Conservation (phyloP, 2,888 invertebrate species). For the Latrodectus hesperus region DNA sequence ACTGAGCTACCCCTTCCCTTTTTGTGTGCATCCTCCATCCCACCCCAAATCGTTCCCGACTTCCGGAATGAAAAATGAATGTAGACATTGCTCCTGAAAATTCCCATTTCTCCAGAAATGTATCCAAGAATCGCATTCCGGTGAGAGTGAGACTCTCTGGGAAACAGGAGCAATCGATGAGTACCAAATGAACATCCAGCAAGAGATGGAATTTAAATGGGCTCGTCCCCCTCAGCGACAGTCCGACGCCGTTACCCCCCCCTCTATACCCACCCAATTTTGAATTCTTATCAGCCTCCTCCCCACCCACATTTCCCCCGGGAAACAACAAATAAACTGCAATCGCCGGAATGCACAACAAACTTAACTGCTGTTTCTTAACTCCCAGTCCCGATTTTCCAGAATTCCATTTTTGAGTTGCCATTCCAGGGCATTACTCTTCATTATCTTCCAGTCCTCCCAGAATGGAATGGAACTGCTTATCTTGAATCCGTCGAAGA, state of each 20-base stretch:
- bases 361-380: constrained; percentile 15
- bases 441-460: constrained; percentile 7
- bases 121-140: constrained; percentile 41
- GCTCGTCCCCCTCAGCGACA: constrained; percentile 36
- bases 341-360: constrained; percentile 44
- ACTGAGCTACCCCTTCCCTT: not conserved
- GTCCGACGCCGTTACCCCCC: constrained; percentile 28
- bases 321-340: constrained; percentile 34
- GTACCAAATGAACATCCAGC: constrained; percentile 52
- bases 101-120: constrained; percentile 42
- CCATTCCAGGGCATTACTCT: constrained; percentile 13
- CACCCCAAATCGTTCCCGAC: not conserved
- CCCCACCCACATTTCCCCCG: constrained; percentile 1
- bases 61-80: constrained; percentile 41
- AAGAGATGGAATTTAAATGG: constrained; percentile 66
- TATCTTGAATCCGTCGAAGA: not conserved
- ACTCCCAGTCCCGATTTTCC: not conserved
- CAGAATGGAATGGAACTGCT: not conserved
- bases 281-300: not conserved
- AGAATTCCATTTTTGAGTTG: constrained; percentile 6
- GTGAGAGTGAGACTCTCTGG: constrained; percentile 16
- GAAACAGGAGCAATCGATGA: constrained; percentile 35
- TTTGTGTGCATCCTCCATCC: not conserved
- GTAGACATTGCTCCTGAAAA: constrained; percentile 39
- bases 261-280: not conserved